These are phyloP conservation scores for Campoplex nolae DNA, from an alignment of 2,888 invertebrate species.

Conservation along the genomic window DNA sequence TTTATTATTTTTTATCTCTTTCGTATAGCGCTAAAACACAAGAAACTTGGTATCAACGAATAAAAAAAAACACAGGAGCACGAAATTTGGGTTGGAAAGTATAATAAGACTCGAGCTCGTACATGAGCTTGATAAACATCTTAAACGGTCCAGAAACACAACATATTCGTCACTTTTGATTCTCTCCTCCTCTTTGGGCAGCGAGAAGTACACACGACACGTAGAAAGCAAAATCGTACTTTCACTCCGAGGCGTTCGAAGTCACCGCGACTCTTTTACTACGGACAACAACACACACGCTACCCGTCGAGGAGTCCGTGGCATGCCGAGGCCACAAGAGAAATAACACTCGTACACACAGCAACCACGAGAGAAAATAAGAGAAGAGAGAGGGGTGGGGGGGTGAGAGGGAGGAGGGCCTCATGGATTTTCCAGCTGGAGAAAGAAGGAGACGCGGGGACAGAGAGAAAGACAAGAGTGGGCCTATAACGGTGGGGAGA, in stretches of 20 bases:
- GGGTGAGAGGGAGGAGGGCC: constrained; percentile 2
- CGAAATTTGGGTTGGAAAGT: constrained; percentile 4
- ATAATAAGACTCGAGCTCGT: constrained; percentile 50
- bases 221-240: constrained; percentile 84
- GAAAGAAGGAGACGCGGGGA: constrained; percentile 28
- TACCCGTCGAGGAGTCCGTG: constrained; percentile 74
- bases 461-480: constrained; percentile 46
- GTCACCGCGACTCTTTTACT: constrained; percentile 62
- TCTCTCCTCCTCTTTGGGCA: constrained; percentile 20
- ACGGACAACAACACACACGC: constrained; percentile 25
- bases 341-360: constrained; percentile 50
- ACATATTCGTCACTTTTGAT: constrained; percentile 72
- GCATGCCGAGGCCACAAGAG: constrained; percentile 80
- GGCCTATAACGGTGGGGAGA: constrained; percentile 45
- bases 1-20: background rate
- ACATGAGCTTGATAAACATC: constrained; percentile 56
- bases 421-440: constrained; percentile 52
- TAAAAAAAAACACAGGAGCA: background rate
- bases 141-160: constrained; percentile 63
- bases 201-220: constrained; percentile 57
- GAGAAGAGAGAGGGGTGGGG: constrained; percentile 36
- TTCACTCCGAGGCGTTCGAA: constrained; percentile 78
- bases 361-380: constrained; percentile 49
- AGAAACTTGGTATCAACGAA: background rate
- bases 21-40: constrained; percentile 8